Evolutionary conservation across 2,113 vertebrate genomes (phyloP).

Genomic region (Seriola quinqueradiata): DNA sequence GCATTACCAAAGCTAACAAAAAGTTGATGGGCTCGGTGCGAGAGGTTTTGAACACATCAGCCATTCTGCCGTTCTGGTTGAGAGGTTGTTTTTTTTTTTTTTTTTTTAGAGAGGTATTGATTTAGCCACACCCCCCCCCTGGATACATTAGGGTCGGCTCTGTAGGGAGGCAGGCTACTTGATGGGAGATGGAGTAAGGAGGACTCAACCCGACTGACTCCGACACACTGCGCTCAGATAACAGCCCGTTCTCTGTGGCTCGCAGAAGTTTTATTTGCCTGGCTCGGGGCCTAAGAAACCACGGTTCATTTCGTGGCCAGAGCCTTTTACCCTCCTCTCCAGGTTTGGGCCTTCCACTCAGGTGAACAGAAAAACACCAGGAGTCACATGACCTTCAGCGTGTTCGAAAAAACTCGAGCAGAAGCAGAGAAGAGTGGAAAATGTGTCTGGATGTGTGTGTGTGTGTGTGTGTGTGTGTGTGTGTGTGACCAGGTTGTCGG

Average conservation of each 20-base stretch:
- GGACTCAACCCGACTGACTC: slow-evolving; percentile 20
- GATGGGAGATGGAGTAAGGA: slow-evolving; percentile 36
- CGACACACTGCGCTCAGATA: slow-evolving; percentile 27
- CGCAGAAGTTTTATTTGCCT: slow-evolving; percentile 16
- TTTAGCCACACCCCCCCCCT: slow-evolving; percentile 60
- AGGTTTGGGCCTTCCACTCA: slow-evolving; percentile 10
- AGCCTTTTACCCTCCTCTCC: background rate
- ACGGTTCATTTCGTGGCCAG: background rate
- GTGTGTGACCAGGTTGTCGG: slow-evolving; percentile 1
- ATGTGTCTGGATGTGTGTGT: slow-evolving; percentile 4
- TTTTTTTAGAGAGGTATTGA: slow-evolving; percentile 71
- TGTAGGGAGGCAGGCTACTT: slow-evolving; percentile 53
- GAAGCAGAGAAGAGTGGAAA: background rate
- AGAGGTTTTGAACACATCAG: slow-evolving; percentile 37
- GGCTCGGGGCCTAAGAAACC: slow-evolving; percentile 2
- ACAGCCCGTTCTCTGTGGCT: slow-evolving; percentile 16
- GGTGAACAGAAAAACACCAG: slow-evolving; percentile 13
- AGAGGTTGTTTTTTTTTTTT: slow-evolving; percentile 38
- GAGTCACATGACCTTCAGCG: slow-evolving; percentile 6
- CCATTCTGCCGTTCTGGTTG: slow-evolving; percentile 34
- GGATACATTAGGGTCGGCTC: slow-evolving; percentile 57
- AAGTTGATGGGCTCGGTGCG: background rate
- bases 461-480: slow-evolving; percentile 24
- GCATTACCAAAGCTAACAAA: background rate
- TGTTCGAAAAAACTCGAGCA: background rate